Percentiles rank a stretch among this genome's conserved stretches.
Evolutionary conservation across 2,113 vertebrate genomes (phyloP).

Genomic region (Spilogale gracilis): DNA sequence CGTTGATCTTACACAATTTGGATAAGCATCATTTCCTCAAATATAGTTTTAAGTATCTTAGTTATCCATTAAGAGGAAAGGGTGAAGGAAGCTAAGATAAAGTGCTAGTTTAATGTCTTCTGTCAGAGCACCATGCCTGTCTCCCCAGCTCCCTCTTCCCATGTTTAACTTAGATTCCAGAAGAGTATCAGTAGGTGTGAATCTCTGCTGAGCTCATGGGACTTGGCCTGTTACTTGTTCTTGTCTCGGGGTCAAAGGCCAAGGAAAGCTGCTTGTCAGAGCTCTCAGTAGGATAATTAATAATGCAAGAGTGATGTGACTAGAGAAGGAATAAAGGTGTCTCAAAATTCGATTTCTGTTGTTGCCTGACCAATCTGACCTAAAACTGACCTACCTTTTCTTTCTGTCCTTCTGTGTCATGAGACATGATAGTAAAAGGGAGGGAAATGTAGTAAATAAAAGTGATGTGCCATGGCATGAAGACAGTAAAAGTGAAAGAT

Average conservation of each 20-base stretch:
- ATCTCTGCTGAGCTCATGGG: not conserved
- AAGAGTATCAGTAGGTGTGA: not conserved
- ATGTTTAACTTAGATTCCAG: not conserved
- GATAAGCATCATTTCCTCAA: not conserved
- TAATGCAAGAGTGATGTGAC: not conserved
- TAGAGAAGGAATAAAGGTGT: not conserved
- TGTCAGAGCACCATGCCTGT: not conserved
- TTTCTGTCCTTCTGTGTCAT: not conserved
- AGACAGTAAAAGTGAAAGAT: not conserved
- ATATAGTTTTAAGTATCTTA: not conserved
- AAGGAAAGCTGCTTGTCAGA: not conserved
- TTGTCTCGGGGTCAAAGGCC: not conserved
- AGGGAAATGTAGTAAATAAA: not conserved
- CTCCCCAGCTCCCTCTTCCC: not conserved
- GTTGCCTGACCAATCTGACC: not conserved
- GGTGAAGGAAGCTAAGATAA: not conserved
- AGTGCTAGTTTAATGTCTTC: not conserved
- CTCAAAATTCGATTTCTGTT: not conserved
- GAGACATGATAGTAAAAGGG: not conserved
- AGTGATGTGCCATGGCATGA: not conserved
- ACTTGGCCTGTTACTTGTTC: not conserved
- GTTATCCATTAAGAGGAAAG: not conserved
- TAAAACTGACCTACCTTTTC: not conserved
- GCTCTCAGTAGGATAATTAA: not conserved
- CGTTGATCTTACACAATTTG: not conserved